These are phyloP conservation scores for Hydraecia micacea DNA, from an alignment of 2,888 invertebrate genomes.

Conservation along the genomic window DNA sequence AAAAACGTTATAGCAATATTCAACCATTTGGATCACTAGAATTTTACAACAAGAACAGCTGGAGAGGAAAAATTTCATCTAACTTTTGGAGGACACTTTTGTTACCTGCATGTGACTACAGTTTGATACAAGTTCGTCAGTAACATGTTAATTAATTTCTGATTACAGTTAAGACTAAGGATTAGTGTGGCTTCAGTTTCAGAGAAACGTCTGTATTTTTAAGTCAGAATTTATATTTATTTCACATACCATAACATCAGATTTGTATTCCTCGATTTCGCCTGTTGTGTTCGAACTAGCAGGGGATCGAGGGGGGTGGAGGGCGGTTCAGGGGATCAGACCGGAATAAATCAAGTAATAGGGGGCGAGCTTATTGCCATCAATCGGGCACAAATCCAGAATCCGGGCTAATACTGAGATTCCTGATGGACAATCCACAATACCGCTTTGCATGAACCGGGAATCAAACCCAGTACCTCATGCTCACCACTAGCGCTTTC, in stretches of 20 bases:
- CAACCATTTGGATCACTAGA: not conserved
- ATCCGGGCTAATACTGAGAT: not conserved
- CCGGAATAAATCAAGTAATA: no score
- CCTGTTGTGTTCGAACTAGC: not conserved
- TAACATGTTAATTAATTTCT: slow-evolving; percentile 43
- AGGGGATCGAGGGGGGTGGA: no score
- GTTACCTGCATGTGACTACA: slow-evolving; percentile 26
- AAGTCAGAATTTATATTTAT: not conserved
- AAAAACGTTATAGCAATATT: not conserved
- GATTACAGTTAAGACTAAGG: not conserved
- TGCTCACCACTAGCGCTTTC: no score
- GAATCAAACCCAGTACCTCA: not conserved
- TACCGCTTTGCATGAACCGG: not conserved
- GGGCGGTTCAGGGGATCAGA: no score
- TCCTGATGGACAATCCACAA: not conserved
- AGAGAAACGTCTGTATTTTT: not conserved
- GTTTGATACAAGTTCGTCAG: slow-evolving; percentile 31
- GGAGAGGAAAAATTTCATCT: not conserved
- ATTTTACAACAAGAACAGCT: not conserved
- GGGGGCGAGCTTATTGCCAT: not conserved
- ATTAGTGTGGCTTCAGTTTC: not conserved
- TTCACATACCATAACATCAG: not conserved
- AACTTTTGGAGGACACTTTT: not conserved
- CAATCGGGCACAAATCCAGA: not conserved
- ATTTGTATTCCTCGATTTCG: not conserved